phyloP scores from a whole-genome alignment of 2,888 invertebrate species.

The Drosophila mettleri region DNA sequence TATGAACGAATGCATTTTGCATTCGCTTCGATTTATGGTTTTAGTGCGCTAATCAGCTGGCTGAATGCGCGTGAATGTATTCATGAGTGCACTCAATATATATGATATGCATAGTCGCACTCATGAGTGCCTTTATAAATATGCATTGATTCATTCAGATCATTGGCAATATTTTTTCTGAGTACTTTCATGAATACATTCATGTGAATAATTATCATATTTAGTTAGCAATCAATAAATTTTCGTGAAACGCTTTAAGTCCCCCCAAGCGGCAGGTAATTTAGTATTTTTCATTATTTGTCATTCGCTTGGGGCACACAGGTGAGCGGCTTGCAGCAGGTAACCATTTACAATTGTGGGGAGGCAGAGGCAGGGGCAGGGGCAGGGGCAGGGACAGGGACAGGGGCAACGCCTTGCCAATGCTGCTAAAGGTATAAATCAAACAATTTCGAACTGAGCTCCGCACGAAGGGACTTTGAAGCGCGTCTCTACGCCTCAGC shows the following conservation, averaged over 20 bases:
- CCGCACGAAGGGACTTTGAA: slow-evolving; percentile 45
- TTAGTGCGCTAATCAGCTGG: slow-evolving; percentile 25
- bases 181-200: slow-evolving; percentile 3
- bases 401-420: slow-evolving; percentile 52
- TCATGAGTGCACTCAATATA: slow-evolving; percentile 20
- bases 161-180: not conserved
- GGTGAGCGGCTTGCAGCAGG: not conserved
- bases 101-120: not conserved
- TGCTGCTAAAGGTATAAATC: slow-evolving; percentile 77
- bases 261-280: slow-evolving; percentile 65
- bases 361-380: too few species aligned
- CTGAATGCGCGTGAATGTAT: slow-evolving; percentile 18
- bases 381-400: too few species aligned
- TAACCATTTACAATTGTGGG: not conserved
- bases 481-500: slow-evolving; percentile 32
- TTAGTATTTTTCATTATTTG: slow-evolving; percentile 77
- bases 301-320: slow-evolving; percentile 56
- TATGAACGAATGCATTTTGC: slow-evolving; percentile 27
- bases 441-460: slow-evolving; percentile 71
- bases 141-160: not conserved
- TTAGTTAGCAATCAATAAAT: not conserved
- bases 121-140: slow-evolving; percentile 6
- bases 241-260: slow-evolving; percentile 33
- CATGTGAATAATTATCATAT: slow-evolving; percentile 10
- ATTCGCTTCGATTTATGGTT: slow-evolving; percentile 21